Conservation (phyloP, 2,888 invertebrate genomes). For the Pollenia amentaria region DNA sequence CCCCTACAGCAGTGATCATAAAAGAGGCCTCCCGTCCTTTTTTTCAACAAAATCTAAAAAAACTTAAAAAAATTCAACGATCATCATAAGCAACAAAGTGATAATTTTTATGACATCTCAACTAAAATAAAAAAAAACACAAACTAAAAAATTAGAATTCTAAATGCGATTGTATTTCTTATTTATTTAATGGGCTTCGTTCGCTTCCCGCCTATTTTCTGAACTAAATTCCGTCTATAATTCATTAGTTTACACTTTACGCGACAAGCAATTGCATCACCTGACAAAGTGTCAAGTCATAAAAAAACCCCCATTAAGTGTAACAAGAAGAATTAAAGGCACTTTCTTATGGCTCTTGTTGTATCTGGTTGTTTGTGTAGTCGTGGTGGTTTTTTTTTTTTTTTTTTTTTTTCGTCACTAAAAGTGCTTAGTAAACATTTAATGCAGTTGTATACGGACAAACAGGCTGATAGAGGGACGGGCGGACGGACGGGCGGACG, state of each 20-base stretch:
- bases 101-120: conserved; percentile 45
- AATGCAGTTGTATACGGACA: conserved; percentile 13
- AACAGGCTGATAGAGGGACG: too few species aligned
- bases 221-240: conserved; percentile 50
- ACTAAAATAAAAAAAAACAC: not conserved
- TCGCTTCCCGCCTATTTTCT: conserved; percentile 29
- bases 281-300: conserved; percentile 66
- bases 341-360: conserved; percentile 20
- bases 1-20: conserved; percentile 15
- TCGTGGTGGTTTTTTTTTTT: conserved; percentile 18
- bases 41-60: not conserved
- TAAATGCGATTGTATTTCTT: conserved; percentile 43
- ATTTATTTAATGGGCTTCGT: not conserved
- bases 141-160: conserved; percentile 34
- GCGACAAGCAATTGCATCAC: conserved; percentile 68
- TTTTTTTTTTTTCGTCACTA: conserved; percentile 2
- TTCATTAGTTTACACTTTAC: conserved; percentile 61
- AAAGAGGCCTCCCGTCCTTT: conserved; percentile 33
- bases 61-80: conserved; percentile 1
- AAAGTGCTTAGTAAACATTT: conserved; percentile 49
- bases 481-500: too few species aligned
- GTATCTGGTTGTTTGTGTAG: not conserved
- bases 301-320: conserved; percentile 54
- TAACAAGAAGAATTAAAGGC: conserved; percentile 52
- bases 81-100: conserved; percentile 15